Base-by-base conservation (phyloP, 2,113 vertebrate genomes). In the Rhinolophus ferrumequinum region DNA sequence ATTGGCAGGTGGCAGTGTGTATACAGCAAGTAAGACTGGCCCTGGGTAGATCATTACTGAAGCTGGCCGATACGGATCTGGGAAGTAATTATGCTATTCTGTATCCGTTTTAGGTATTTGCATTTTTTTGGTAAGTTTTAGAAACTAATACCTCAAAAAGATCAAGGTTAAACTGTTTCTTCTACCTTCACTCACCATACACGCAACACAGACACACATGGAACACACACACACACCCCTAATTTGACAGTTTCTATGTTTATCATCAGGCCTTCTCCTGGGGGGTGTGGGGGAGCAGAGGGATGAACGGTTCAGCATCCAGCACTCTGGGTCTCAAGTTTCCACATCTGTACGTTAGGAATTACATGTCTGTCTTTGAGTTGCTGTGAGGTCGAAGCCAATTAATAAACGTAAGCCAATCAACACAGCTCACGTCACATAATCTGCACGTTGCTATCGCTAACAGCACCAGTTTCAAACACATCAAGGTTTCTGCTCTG, bases 91-190 rank as follows among this genome's bases (percentile, higher is more conserved):
- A 5, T 0, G 0, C 24, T 64, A 4, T 2, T n/a, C 30, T 15
- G 19, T 0, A 1, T 2, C 5, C 38, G 22, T 58, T 50, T 8
- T 0, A 9, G 0, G 22, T 54, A 5, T n/a, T 30, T 66, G 38
- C 19, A 15, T 7, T 56, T 38, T 38, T 92, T 21, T 6, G 1
- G 3, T 67, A 79, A 94, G 41, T 41, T 62, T 50, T 41, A 81
- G 66, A 52, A 90, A 76, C 33, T 8, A 88, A 66, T 14, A 35
- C 8, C 81, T 67, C 41, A 24, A 15, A 70, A 69, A 13, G n/a
- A 16, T 30, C 38, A 83, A 15, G 8, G 3, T 15, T 33, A 16
- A 38, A 56, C 28, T 21, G 12, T 11, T 75, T 33, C 67, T 35
- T 94, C 30, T 33, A 15, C 10, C 44, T 66, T 44, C 21, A 7